Conservation (phyloP, 2,888 invertebrate genomes). For the Pammene aurita region DNA sequence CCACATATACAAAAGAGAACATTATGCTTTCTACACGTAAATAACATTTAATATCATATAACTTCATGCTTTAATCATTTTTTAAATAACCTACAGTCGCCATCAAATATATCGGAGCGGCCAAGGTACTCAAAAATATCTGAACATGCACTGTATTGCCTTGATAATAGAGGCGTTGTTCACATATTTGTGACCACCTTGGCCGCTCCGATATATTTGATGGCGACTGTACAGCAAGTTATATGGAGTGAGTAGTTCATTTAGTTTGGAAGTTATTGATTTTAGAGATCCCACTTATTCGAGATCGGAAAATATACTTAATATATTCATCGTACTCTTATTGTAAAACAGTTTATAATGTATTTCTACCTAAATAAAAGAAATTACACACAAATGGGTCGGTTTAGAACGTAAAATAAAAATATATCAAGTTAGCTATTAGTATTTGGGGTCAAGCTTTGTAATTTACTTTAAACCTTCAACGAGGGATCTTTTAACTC, state of each 20-base stretch:
- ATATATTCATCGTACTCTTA: background rate
- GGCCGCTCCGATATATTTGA: too few species aligned
- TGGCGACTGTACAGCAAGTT: too few species aligned
- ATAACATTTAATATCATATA: conserved; percentile 32
- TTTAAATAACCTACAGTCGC: conserved; percentile 1
- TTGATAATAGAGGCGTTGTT: too few species aligned
- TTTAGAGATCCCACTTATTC: conserved; percentile 27
- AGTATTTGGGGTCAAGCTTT: conserved; percentile 20
- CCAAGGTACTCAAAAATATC: too few species aligned
- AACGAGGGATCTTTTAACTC: background rate
- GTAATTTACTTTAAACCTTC: background rate
- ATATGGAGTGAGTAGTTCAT: background rate
- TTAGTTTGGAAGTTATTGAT: conserved; percentile 5
- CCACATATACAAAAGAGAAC: conserved; percentile 67
- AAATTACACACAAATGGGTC: background rate
- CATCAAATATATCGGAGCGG: too few species aligned
- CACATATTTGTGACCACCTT: too few species aligned
- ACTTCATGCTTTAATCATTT: conserved; percentile 9
- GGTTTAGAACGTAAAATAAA: background rate
- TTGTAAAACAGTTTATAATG: background rate
- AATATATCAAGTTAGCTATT: background rate
- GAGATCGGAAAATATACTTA: conserved; percentile 20
- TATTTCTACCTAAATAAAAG: background rate
- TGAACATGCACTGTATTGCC: too few species aligned
- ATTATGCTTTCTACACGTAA: conserved; percentile 35